A percentile compares a stretch with the other conserved stretches of the same genome.
phyloP scores from a whole-genome alignment of 1,140 invertebrate species.

The Zophobas atratus region DNA sequence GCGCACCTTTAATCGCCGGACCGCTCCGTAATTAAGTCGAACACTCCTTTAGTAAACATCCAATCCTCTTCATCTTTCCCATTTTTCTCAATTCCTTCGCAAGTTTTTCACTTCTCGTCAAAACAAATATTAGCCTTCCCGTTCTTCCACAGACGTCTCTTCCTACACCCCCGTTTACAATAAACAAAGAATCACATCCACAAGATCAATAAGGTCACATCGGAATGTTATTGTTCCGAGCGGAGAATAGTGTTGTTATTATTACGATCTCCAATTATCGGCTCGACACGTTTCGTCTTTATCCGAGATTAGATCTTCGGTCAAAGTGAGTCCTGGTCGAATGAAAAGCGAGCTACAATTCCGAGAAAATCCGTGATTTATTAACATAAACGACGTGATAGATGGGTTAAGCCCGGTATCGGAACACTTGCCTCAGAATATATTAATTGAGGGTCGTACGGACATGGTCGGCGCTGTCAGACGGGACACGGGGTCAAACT shows the following conservation, averaged over 20 bases:
- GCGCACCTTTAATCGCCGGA: no score
- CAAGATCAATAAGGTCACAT: constrained; percentile 6
- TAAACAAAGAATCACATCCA: constrained; percentile 14
- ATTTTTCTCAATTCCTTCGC: no score
- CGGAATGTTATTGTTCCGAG: constrained; percentile 34
- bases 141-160: no score
- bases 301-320: constrained; percentile 33
- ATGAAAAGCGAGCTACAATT: constrained; percentile 22
- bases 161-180: constrained; percentile 15
- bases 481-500: constrained; percentile 35
- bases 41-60: no score
- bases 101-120: no score
- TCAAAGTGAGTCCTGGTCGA: constrained; percentile 25
- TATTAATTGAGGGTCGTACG: constrained; percentile 35
- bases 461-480: constrained; percentile 33
- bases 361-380: constrained; percentile 40
- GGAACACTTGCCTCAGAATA: constrained; percentile 36
- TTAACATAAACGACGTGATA: constrained; percentile 35
- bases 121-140: no score
- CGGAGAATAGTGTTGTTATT: constrained; percentile 29
- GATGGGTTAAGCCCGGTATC: constrained; percentile 39
- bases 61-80: no score
- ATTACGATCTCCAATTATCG: constrained; percentile 42
- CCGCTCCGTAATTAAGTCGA: no score
- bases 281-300: constrained; percentile 33